Base-by-base conservation (phyloP, 2,888 invertebrate species). In the Ypsolopha sequella region DNA sequence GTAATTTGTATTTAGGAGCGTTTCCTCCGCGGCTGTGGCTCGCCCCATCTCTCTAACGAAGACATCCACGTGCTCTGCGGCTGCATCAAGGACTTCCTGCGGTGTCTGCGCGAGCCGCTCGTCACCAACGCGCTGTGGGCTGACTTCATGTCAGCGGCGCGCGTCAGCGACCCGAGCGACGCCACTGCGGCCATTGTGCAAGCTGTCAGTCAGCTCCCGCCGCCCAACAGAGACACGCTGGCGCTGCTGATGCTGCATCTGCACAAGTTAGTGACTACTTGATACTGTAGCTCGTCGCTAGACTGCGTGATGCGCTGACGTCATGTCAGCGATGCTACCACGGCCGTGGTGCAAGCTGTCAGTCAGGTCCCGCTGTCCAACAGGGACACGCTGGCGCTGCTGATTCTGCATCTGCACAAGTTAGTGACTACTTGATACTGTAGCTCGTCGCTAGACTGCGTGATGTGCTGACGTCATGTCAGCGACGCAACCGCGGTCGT, bases 31-130 rank as follows among this genome's bases (percentile, higher is more conserved):
- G 95, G 95, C 13, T 94, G 93, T 74, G 93, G 95, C 0, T 90
- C 93, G 0, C 98, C 98, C 0, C 93, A 92, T 63, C 87, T 99
- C 39, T 73, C 84, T 0, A 84, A 88, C 45, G 86, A 91, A 11
- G 95, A 99, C 71, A 88, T 98, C 35, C 93, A 98, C 76, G 94
- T 94, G 0, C 88, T 99, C 36, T 97, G 98, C 76, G 96, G 98
- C 45, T 95, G 95, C 55, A 88, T 99, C 46, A 99, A 99, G 85
- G 95, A 96, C 78, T 99, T 99, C 80, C 87, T 99, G 52, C 91
- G 96, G 6, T 91, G 92, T 0, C 86, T 99, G 33, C 91, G 92
- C 51, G 99, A 99, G 73, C 96, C 99, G 0, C 84, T 99, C 0
- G 91, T 98, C 52, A 95, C 97, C 0, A 89, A 88, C 48, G 88